Evolutionary conservation across 2,113 vertebrate genomes (phyloP), one percentile per base, ranked within the genome.

Genomic region (Orientallactaga bullata): DNA sequence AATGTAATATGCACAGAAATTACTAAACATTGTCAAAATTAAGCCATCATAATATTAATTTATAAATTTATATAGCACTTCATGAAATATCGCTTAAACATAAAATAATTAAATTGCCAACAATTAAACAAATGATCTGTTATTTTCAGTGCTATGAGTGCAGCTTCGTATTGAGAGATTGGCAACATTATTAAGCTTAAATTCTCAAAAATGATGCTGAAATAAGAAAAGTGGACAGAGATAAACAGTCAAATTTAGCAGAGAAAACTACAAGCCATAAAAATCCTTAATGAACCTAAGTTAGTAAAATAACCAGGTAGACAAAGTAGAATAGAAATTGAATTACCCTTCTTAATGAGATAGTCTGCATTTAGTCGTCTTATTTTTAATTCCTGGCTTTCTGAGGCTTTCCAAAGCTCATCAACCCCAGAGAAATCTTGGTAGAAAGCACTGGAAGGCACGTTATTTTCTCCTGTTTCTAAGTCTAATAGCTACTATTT

Each of bases 161-260:
- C 24, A 90, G 13, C 78, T 71, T 89, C 86, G 71, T 47, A 58
- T 2, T 6, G 69, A 90, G 23, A 58, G 26, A 90, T 35, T 74
- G 23, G 91, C 69, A 96, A 88, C 95, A 91, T 72, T 76, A 32
- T 65, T 68, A 26, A 63, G 37, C 0, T 80, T 55, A 80, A 69
- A 55, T 82, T 88, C 51, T 93, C 94, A 72, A 78, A 90, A 89
- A n/a, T 91, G 37, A 91, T 35, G 81, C 21, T 81, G 39, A 61
- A 17, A 66, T 81, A 11, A 81, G 69, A 93, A 86, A 89, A 86
- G 81, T 83, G 7, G 30, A n/a, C 55, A 95, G 37, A 73, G 20
- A 89, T 79, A 95, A 93, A 90, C 12, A 78, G 92, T 91, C 93
- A 90, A 37, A 89, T 91, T 91, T 47, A 84, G 55, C 42, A 82